These are phyloP conservation scores for Scomber scombrus DNA, from an alignment of 2,113 vertebrate species.

Conservation along the genomic window DNA sequence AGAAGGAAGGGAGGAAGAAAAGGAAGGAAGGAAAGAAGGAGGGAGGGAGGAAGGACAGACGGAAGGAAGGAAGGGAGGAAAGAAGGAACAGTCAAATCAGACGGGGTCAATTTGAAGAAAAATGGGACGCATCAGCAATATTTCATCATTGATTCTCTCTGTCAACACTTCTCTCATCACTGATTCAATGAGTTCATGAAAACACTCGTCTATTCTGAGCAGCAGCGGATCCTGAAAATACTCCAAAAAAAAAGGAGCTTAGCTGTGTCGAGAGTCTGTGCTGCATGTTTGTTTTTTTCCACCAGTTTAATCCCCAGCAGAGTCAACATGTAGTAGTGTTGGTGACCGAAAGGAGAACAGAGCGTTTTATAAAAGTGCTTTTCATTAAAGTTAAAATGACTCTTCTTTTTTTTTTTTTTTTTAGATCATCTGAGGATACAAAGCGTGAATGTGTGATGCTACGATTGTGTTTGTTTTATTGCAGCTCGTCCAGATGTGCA, in stretches of 20 bases:
- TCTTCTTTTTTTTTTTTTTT: not conserved
- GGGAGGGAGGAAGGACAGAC: too few species aligned
- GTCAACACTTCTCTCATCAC: not conserved
- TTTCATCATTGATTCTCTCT: constrained; percentile 11
- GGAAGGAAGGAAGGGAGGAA: too few species aligned
- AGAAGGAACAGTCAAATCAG: too few species aligned
- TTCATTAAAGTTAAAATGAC: not conserved
- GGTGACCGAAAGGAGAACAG: not conserved
- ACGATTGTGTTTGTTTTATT: not conserved
- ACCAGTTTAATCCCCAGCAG: constrained; percentile 29
- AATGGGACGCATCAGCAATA: not conserved
- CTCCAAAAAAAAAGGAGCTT: constrained; percentile 26
- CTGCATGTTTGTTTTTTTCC: constrained; percentile 17
- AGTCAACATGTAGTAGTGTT: not conserved
- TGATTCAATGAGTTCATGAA: not conserved
- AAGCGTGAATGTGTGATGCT: not conserved
- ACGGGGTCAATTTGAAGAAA: too few species aligned
- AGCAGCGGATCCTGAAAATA: constrained; percentile 3
- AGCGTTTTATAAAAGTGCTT: too few species aligned
- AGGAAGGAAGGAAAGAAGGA: too few species aligned
- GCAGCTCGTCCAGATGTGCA: not conserved
- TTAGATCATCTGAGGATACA: not conserved
- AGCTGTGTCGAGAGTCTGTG: not conserved
- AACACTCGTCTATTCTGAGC: not conserved
- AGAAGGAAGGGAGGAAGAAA: too few species aligned